Evolutionary conservation across 2,888 invertebrate species (phyloP), one percentile per base, ranked within the genome.

Genomic region (Ommatoiulus sabulosus): DNA sequence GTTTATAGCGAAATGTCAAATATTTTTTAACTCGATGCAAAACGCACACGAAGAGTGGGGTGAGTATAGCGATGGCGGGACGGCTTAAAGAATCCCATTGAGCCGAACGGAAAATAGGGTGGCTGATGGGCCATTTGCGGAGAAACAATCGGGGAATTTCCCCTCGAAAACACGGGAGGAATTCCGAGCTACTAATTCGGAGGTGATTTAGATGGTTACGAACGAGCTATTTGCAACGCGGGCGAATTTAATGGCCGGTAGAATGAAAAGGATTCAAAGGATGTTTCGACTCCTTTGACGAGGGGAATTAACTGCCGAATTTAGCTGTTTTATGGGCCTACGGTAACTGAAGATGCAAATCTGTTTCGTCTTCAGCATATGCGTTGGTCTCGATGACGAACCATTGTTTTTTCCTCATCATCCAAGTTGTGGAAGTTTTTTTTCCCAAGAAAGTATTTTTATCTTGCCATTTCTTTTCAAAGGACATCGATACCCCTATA

Each of bases 1-100:
- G 72, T 72, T 72, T 72, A 72, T 24, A 72, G 72, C 72, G 20
- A 72, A 72, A 72, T 20, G 72, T 72, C 72, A 72, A 72, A 72
- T 72, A 72, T 24, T 72, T 72, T 17, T 24, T 63, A 72, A 72
- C 72, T 72, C 24, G 20, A 63, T n/a, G 63, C 63, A 63, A 35
- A 63, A 63, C 63, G 63, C 63, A 63, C 72, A 72, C 72, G 72
- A 24, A 20, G 72, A 12, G 48, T 48, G 48, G 48, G 48, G 48
- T 48, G 48, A 48, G 48, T 12, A n/a, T n/a, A 12, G n/a, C n/a
- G 20, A 72, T 20, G 72, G 63, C 24, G 72, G 72, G 72, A 72
- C 72, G 72, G 72, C 20, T 72, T 20, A 20, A 24, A 72, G 72
- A 20, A 1, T 24, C 1, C 8, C 72, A 72, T 20, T 72, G 72